A percentile compares a stretch with the other conserved stretches of the same genome.
Evolutionary conservation across 2,888 invertebrate species (phyloP).

Genomic region (Incurvaria masculella): DNA sequence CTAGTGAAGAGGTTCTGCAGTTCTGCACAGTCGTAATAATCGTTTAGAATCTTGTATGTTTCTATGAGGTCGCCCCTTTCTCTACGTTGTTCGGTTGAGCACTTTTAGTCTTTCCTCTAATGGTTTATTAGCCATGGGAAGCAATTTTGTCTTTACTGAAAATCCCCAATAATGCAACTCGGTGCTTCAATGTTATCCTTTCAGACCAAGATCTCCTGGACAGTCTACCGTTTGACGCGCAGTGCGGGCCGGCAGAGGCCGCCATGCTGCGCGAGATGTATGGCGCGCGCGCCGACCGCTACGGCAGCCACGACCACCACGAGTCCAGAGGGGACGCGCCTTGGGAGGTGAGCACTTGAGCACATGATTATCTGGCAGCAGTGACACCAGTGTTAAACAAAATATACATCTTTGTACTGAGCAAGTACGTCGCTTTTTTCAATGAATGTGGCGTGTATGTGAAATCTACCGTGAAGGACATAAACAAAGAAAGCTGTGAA

Average conservation of each 20-base stretch:
- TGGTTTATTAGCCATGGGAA: slow-evolving; percentile 2
- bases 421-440: no score
- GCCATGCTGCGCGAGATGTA: slow-evolving; percentile 74
- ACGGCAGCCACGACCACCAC: slow-evolving; percentile 32
- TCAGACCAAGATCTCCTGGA: slow-evolving; percentile 68
- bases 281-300: slow-evolving; percentile 81
- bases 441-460: no score
- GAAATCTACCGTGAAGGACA: no score
- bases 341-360: neutral
- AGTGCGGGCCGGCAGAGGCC: slow-evolving; percentile 60
- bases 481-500: no score
- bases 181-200: slow-evolving; percentile 7
- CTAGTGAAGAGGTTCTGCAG: no score
- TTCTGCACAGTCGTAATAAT: neutral
- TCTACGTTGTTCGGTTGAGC: slow-evolving; percentile 1
- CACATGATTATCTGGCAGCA: no score
- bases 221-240: slow-evolving; percentile 61
- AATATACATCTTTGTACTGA: no score
- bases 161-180: no score
- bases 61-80: no score
- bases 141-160: neutral
- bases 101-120: neutral
- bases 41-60: no score
- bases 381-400: no score
- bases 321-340: neutral